phyloP scores from a whole-genome alignment of 2,888 invertebrate species.

The Drosophila monieri region DNA sequence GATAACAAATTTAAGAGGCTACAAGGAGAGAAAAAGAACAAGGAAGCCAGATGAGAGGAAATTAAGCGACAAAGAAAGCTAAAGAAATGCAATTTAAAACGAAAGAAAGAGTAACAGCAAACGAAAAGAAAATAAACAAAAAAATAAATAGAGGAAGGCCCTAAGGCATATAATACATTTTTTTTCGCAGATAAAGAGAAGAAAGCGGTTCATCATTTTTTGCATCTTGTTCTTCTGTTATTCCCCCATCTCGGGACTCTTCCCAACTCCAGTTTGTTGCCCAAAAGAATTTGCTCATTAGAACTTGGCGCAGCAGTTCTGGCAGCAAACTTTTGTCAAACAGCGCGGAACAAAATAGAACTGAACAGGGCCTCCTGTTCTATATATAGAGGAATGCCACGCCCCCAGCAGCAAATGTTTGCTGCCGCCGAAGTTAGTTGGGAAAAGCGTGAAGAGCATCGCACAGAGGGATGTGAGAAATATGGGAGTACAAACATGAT shows the following conservation, averaged over 20 bases:
- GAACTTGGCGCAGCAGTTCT: constrained; percentile 50
- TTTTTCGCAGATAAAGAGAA: not conserved
- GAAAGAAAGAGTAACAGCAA: not conserved
- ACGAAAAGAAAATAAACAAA: not conserved
- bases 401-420: not conserved
- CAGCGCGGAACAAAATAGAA: constrained; percentile 8
- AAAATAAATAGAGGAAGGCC: not conserved
- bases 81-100: constrained; percentile 25
- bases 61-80: constrained; percentile 17
- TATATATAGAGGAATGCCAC: constrained; percentile 8
- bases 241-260: not conserved
- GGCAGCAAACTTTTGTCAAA: constrained; percentile 46
- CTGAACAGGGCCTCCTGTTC: constrained; percentile 19
- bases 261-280: constrained; percentile 20
- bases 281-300: constrained; percentile 73
- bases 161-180: not conserved
- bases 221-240: not conserved
- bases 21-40: not conserved
- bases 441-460: constrained; percentile 37
- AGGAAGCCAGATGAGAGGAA: constrained; percentile 5
- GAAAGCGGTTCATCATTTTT: constrained; percentile 1
- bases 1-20: constrained; percentile 23
- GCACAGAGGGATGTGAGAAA: constrained; percentile 63
- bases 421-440: constrained; percentile 22
- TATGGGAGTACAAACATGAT: not conserved